Evolutionary conservation across 1,140 invertebrate genomes (phyloP).

Genomic region (Hyles vespertilio): DNA sequence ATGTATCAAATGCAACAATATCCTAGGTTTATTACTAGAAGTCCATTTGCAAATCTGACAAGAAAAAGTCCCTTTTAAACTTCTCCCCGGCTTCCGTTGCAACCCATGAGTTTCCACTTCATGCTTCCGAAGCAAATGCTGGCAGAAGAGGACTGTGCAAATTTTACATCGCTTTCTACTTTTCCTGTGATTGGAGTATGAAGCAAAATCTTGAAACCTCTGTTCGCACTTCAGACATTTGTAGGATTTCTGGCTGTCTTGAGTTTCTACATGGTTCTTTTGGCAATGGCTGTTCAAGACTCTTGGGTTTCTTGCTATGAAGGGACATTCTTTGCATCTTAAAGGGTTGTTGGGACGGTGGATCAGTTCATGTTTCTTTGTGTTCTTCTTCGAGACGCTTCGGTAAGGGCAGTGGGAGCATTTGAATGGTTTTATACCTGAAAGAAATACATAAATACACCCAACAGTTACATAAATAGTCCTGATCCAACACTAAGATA

Average conservation of each 20-base stretch:
- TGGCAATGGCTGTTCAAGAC: constrained; percentile 32
- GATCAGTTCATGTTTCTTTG: constrained; percentile 55
- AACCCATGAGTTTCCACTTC: constrained; percentile 10
- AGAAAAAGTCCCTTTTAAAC: constrained; percentile 23
- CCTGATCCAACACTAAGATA: too few relatives aligned
- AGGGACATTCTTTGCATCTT: constrained; percentile 41
- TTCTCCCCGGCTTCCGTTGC: constrained; percentile 7
- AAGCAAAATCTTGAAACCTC: constrained; percentile 15
- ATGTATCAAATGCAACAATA: constrained; percentile 54
- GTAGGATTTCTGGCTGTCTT: constrained; percentile 4
- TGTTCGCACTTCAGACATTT: constrained; percentile 23
- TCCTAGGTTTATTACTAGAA: constrained; percentile 29
- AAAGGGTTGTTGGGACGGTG: constrained; percentile 53
- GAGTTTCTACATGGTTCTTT: constrained; percentile 16
- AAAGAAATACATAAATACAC: background rate
- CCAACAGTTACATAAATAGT: too few relatives aligned
- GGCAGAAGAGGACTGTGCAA: constrained; percentile 23
- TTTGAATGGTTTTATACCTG: constrained; percentile 57
- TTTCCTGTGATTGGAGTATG: constrained; percentile 12
- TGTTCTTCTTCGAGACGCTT: constrained; percentile 57
- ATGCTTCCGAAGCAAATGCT: constrained; percentile 26
- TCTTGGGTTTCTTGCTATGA: constrained; percentile 39
- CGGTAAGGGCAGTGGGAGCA: constrained; percentile 48
- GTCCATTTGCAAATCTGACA: constrained; percentile 43
- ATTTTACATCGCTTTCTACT: constrained; percentile 24